phyloP scores from a whole-genome alignment of 1,140 invertebrate genomes.

The Patella vulgata region DNA sequence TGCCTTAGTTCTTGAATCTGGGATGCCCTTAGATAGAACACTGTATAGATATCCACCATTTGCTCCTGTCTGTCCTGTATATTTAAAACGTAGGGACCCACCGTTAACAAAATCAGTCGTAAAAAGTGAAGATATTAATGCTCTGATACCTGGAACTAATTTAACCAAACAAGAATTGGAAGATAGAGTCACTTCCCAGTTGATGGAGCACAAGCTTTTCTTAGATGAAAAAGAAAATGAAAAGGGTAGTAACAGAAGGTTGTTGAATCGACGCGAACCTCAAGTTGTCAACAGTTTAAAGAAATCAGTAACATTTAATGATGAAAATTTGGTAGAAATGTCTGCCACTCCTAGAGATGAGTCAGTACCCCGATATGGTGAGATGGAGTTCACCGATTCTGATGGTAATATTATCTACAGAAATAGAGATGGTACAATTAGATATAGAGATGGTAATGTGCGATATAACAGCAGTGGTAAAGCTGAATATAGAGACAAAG shows the following conservation, averaged over 20 bases:
- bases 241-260: slow-evolving; percentile 19
- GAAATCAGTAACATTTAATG: slow-evolving; percentile 47
- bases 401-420: no score
- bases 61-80: slow-evolving; percentile 27
- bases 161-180: slow-evolving; percentile 49
- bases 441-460: no score
- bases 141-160: slow-evolving; percentile 52
- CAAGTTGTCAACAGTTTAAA: slow-evolving; percentile 48
- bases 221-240: slow-evolving; percentile 32
- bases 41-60: slow-evolving; percentile 37
- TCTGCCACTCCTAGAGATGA: background rate
- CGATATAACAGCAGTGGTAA: no score
- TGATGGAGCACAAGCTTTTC: slow-evolving; percentile 37
- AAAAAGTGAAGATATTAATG: slow-evolving; percentile 28
- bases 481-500: no score
- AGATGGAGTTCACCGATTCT: background rate
- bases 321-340: slow-evolving; percentile 17
- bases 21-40: slow-evolving; percentile 16
- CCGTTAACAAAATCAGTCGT: background rate
- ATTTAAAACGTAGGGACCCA: background rate
- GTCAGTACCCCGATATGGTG: background rate
- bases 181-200: slow-evolving; percentile 50
- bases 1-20: slow-evolving; percentile 33
- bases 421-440: no score
- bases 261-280: slow-evolving; percentile 45